Evolutionary conservation across 2,113 vertebrate species (phyloP).

Genomic region (Scatophagus argus): DNA sequence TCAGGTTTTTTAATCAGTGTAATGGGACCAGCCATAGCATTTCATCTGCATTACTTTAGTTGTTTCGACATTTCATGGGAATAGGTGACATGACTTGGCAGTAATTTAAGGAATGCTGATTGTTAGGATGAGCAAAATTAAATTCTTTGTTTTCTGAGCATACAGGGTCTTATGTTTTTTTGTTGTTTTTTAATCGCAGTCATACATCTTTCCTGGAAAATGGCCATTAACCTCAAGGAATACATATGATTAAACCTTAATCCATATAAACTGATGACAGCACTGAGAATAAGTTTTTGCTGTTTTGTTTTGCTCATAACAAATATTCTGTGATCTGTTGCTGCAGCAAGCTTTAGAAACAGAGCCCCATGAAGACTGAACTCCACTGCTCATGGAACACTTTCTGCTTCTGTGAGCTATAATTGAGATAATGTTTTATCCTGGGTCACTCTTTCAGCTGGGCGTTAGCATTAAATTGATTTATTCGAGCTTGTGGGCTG

Average conservation of each 20-base stretch:
- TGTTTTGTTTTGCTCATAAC: background rate
- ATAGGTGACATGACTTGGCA: background rate
- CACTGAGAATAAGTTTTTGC: background rate
- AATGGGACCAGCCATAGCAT: constrained; percentile 21
- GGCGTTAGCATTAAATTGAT: background rate
- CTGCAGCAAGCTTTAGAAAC: background rate
- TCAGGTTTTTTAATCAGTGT: constrained; percentile 31
- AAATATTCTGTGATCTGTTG: background rate
- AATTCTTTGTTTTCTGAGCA: background rate
- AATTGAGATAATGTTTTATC: background rate
- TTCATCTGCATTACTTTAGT: constrained; percentile 12
- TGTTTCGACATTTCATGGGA: constrained; percentile 8
- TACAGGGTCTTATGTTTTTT: background rate
- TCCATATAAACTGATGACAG: background rate
- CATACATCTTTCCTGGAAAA: background rate
- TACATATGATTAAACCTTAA: background rate
- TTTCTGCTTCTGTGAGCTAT: too few relatives aligned
- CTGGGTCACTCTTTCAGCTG: background rate
- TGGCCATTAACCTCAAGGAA: background rate
- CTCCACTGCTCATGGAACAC: too few relatives aligned
- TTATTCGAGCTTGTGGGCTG: background rate
- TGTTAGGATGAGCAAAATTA: background rate
- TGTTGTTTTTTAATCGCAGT: too few relatives aligned
- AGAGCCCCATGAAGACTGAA: background rate
- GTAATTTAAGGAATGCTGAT: background rate